Evolutionary conservation across 1,140 invertebrate species (phyloP).

Genomic region (Magallana angulata): DNA sequence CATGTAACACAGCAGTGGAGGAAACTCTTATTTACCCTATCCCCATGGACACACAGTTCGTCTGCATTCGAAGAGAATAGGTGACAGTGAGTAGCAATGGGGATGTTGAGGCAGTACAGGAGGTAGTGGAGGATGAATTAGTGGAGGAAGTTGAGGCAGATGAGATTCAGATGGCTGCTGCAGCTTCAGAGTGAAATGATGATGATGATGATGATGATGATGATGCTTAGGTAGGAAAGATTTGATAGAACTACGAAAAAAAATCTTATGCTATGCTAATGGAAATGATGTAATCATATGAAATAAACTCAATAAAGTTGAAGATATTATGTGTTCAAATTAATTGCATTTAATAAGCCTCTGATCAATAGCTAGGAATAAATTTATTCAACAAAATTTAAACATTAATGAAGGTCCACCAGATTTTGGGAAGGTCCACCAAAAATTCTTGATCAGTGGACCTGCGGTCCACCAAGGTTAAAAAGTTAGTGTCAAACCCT

Average conservation of each 20-base stretch:
- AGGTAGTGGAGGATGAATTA: background rate
- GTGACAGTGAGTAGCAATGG: background rate
- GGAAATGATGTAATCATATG: background rate
- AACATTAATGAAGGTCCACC: background rate
- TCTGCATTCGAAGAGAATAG: background rate
- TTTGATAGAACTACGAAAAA: background rate
- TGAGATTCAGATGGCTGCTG: background rate
- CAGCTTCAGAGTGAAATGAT: background rate
- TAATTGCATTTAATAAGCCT: background rate
- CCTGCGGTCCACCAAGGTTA: too few species aligned
- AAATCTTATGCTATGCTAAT: background rate
- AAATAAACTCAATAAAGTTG: background rate
- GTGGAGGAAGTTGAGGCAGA: background rate
- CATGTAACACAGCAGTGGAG: too few species aligned
- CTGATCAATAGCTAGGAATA: background rate
- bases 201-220: background rate
- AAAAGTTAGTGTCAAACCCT: too few species aligned
- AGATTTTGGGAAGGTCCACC: too few species aligned
- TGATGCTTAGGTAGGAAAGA: background rate
- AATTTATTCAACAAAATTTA: constrained; percentile 2
- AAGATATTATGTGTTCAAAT: background rate
- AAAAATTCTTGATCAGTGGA: too few species aligned
- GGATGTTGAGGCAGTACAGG: background rate
- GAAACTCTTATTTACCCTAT: too few species aligned
- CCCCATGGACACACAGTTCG: too few species aligned